phyloP scores from a whole-genome alignment of 2,113 vertebrate genomes.

The Columba janthina region DNA sequence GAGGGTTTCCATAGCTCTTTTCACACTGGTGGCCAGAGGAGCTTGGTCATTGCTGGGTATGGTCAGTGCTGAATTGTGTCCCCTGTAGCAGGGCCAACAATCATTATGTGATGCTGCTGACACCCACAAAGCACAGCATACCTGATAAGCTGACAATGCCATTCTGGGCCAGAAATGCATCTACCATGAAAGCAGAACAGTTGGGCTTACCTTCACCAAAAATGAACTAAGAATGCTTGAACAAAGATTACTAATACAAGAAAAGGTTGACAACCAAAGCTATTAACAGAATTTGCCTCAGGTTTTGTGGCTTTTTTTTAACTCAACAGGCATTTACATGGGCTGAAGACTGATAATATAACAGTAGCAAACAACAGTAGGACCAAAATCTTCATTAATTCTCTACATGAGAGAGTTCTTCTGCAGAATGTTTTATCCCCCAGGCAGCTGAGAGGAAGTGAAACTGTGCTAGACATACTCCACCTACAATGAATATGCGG shows the following conservation, averaged over 20 bases:
- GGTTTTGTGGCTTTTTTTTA: not conserved
- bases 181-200: not conserved
- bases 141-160: not conserved
- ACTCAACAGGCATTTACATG: not conserved
- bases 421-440: not conserved
- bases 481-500: fast-evolving
- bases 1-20: not conserved
- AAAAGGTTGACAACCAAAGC: not conserved
- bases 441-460: not conserved
- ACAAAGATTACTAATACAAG: not conserved
- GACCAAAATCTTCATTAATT: not conserved
- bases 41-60: not conserved
- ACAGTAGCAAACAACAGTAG: not conserved
- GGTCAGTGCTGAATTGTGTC: not conserved
- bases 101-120: not conserved
- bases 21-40: not conserved
- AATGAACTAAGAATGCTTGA: not conserved
- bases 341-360: not conserved
- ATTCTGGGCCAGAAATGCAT: not conserved
- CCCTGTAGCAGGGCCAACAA: not conserved
- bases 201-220: not conserved
- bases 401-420: not conserved
- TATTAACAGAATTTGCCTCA: not conserved
- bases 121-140: not conserved
- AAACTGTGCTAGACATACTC: not conserved